Evolutionary conservation across 2,888 invertebrate genomes (phyloP).

Genomic region (Ophioninae sp.): DNA sequence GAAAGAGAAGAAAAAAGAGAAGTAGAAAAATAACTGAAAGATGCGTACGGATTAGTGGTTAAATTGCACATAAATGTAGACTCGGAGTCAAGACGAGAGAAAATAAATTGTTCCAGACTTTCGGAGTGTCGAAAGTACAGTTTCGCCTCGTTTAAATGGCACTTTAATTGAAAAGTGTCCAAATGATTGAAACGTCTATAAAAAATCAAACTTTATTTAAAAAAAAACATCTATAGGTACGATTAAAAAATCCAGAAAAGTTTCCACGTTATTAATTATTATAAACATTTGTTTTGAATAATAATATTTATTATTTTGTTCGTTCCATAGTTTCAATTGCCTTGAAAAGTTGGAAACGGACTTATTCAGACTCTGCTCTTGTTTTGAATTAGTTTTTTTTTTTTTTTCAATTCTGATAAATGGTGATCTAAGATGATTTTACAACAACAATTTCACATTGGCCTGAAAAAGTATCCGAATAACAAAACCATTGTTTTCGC

Average conservation of each 20-base stretch:
- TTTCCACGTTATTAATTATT: not conserved
- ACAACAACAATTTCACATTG: not conserved
- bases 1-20: not conserved
- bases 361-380: not conserved
- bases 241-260: not conserved
- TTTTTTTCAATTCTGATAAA: not conserved
- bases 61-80: constrained; percentile 52
- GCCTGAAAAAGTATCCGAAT: not conserved
- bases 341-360: not conserved
- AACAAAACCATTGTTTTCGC: not conserved
- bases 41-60: constrained; percentile 14
- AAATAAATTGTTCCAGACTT: not conserved
- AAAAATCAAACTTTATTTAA: not conserved
- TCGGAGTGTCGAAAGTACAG: constrained; percentile 6
- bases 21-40: constrained; percentile 2
- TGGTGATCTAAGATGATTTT: not conserved
- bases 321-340: not conserved
- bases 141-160: not conserved
- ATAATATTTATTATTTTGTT: not conserved
- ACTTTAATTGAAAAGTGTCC: not conserved
- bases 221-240: not conserved
- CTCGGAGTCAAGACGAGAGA: constrained; percentile 5
- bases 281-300: not conserved
- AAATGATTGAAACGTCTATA: not conserved
- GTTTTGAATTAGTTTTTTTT: not conserved